Percentiles rank a stretch among this genome's conserved stretches.
Evolutionary conservation across 2,797 vertebrate species (phyloP).

Genomic region (Leptatherina wallacei): DNA sequence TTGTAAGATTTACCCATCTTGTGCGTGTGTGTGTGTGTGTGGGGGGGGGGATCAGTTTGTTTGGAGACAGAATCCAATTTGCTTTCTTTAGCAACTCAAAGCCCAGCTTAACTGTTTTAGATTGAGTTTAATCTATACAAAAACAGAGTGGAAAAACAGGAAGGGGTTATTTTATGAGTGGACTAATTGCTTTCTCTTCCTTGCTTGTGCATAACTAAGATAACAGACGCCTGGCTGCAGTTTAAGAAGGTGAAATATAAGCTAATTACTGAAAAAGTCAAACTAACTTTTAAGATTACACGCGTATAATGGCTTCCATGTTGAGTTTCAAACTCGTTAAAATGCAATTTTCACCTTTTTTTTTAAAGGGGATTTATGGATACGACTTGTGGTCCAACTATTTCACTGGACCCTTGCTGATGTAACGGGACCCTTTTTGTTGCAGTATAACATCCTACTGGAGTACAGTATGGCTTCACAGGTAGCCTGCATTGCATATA

Average conservation of each 20-base stretch:
- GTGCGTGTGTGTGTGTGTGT: not conserved
- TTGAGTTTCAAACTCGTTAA: not conserved
- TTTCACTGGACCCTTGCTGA: too few relatives aligned
- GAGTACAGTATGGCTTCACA: too few relatives aligned
- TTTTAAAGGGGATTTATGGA: too few relatives aligned
- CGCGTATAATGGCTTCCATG: not conserved
- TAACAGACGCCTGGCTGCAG: not conserved
- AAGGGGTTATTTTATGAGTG: not conserved
- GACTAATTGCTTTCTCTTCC: not conserved
- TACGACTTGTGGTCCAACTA: too few relatives aligned
- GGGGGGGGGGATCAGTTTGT: not conserved
- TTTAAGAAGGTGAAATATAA: not conserved
- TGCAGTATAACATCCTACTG: too few relatives aligned
- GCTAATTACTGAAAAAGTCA: not conserved
- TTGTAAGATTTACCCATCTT: not conserved
- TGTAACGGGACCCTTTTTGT: too few relatives aligned
- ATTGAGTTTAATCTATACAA: too few relatives aligned
- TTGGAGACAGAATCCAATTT: not conserved
- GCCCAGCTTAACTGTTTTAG: not conserved
- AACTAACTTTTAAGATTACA: not conserved
- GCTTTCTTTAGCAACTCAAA: not conserved
- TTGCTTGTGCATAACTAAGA: not conserved
- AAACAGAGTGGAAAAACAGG: not conserved
- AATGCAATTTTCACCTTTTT: too few relatives aligned
- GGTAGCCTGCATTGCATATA: too few relatives aligned